Base-by-base conservation (phyloP, 2,888 invertebrate genomes). In the Hypomecis atomaria region DNA sequence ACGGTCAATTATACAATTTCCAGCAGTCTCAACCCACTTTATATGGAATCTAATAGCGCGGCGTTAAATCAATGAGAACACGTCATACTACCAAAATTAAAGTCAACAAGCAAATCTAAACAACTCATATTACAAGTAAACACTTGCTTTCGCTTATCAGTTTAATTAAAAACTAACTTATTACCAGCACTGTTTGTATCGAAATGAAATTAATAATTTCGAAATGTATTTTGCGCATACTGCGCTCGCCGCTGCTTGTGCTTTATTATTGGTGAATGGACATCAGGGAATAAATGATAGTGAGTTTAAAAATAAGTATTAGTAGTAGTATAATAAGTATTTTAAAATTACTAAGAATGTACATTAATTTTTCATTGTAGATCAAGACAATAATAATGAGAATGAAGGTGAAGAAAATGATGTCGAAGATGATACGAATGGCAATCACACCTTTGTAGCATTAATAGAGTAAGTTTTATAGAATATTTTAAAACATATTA, bases 161-260 rank as follows among this genome's bases (percentile, higher is more conserved):
- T 78, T 79, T 77, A 78, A 82, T 81, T 76, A 76, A 77, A 79
- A 81, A 72, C 67, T 67, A 67, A 71, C 67, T 69, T 69, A 68
- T 64, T 59, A 52, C 57, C 55, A 50, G 45, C 67, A 74, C 56
- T 63, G 66, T 62, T 66, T 55, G 65, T 65, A 70, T 66, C 62
- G 73, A 67, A 75, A 82, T 82, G 74, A 70, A 80, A 77, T 76
- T 79, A 76, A 75, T 77, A 76, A 75, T 77, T 75, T 72, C 70
- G 76, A 72, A 74, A 82, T 84, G 83, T 74, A 72, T 77, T 79
- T 81, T 70, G 48, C 59, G 62, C 66, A 69, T 66, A 72, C 66
- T 66, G 65, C 74, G 57, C 70, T 76, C 56, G 58, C 69, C 55
- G 56, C 62, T 40, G 58, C 70, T 54, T 72, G 65, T 66, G 72